phyloP scores from a whole-genome alignment of 2,113 vertebrate species.

The Microcebus jonahi region DNA sequence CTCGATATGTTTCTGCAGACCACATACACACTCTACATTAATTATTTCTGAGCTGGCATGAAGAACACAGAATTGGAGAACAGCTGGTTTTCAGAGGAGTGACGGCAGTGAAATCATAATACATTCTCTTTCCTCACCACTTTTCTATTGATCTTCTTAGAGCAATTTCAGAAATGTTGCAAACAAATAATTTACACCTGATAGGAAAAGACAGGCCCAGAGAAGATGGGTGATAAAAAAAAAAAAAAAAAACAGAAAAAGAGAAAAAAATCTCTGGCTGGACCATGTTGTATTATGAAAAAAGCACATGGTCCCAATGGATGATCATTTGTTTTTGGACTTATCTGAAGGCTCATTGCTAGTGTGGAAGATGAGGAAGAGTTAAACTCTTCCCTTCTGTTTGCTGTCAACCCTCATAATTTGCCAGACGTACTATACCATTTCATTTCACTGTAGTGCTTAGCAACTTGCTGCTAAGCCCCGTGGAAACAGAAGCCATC shows the following conservation, averaged over 20 bases:
- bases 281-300: slow-evolving; percentile 11
- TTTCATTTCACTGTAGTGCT: neutral
- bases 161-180: slow-evolving; percentile 61
- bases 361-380: neutral
- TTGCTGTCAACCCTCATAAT: slow-evolving; percentile 23
- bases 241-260: neutral
- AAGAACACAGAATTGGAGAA: neutral
- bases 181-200: slow-evolving; percentile 62
- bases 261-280: neutral
- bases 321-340: slow-evolving; percentile 51
- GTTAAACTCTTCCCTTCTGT: slow-evolving; percentile 46
- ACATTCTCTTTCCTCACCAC: neutral
- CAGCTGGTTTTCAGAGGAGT: slow-evolving; percentile 18
- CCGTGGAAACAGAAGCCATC: neutral
- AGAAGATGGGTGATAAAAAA: slow-evolving; percentile 20
- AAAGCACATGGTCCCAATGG: neutral
- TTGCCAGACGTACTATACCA: neutral
- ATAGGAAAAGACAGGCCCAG: slow-evolving; percentile 52
- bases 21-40: slow-evolving; percentile 19
- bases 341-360: slow-evolving; percentile 51
- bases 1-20: slow-evolving; percentile 46
- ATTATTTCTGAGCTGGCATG: slow-evolving; percentile 50
- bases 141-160: slow-evolving; percentile 63
- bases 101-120: neutral
- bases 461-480: neutral